Evolutionary conservation across 2,888 invertebrate species (phyloP), one percentile per base, ranked within the genome.

Genomic region (Chesias legatella): DNA sequence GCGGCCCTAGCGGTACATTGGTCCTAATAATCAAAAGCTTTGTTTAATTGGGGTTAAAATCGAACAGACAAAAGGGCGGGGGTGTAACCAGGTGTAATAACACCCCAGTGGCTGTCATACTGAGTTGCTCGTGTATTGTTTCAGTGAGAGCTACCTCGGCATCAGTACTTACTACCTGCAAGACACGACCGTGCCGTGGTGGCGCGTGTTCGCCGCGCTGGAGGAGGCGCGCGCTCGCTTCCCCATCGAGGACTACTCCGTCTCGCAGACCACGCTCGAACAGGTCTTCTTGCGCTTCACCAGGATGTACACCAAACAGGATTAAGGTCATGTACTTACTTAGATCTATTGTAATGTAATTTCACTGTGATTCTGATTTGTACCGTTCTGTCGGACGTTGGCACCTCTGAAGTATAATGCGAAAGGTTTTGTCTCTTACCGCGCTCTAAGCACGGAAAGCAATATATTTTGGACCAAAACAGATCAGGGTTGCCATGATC

Each of bases 231-330:
- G 91, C 10, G 49, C 52, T 0, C 58, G 63, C n/a, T 82, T 90
- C 3, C 86, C 91, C 35, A 90, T 95, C 28, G 94, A 94, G 55
- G 95, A 95, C 71, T 95, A 95, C 72, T 92, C 93, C 6, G 91
- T 95, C 9, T 92, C 93, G 26, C 95, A 95, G 74, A 94, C 95
- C 0, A 93, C 94, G 1, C 82, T 95, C 29, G 95, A 95, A 68
- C 94, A 95, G 79, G 93, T 95, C 38, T 93, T 93, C 66, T 75
- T 93, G 13, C 82, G 89, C 39, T 92, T 93, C 61, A 92, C 92
- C 3, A 68, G 77, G 39, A 37, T 67, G 35, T 74, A 78, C 27
- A 67, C 42, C 35, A 41, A 48, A 8, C 37, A 44, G 27, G 47
- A 34, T n/a, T 49, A 33, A 37, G 39, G 28, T 26, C 27, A 28